These are phyloP conservation scores for Tetrapedia diversipes DNA, from an alignment of 2,888 invertebrate genomes.

Conservation along the genomic window DNA sequence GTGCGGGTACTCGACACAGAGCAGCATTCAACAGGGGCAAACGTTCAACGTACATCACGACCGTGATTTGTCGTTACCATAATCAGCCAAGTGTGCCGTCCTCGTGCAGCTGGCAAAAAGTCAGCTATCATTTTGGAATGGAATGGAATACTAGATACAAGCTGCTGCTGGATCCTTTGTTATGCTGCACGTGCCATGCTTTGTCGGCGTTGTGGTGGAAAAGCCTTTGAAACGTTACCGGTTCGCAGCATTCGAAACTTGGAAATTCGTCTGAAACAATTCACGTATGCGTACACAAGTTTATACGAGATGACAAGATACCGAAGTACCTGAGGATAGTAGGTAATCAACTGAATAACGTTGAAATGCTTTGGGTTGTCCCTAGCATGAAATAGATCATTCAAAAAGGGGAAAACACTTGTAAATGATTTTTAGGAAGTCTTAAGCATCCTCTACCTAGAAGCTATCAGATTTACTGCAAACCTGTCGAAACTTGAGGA, in stretches of 20 bases:
- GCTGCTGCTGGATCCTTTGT: background rate
- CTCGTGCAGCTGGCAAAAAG: slow-evolving; percentile 16
- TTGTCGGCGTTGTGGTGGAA: background rate
- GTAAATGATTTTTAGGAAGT: too few species aligned
- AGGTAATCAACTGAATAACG: too few species aligned
- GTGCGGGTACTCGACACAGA: background rate
- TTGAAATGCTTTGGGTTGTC: too few species aligned
- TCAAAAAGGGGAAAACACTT: too few species aligned
- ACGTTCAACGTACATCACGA: slow-evolving; percentile 24
- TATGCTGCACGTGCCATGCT: slow-evolving; percentile 18
- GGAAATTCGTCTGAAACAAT: background rate
- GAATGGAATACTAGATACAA: slow-evolving; percentile 31
- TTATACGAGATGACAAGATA: too few species aligned
- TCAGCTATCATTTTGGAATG: slow-evolving; percentile 27
- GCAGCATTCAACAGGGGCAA: background rate
- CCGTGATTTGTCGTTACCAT: slow-evolving; percentile 35
- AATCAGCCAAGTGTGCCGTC: slow-evolving; percentile 23
- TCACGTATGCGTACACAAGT: too few species aligned
- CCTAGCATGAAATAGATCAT: too few species aligned
- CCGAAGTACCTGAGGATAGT: too few species aligned
- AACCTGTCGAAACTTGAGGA: too few species aligned
- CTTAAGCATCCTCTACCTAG: too few species aligned
- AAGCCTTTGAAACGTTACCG: background rate
- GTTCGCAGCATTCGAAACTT: slow-evolving; percentile 5
- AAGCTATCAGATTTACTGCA: too few species aligned